Percentiles rank a stretch among this genome's conserved stretches.
These are phyloP conservation scores for Chaenocephalus aceratus DNA, from an alignment of 2,113 vertebrate genomes.

Conservation along the genomic window DNA sequence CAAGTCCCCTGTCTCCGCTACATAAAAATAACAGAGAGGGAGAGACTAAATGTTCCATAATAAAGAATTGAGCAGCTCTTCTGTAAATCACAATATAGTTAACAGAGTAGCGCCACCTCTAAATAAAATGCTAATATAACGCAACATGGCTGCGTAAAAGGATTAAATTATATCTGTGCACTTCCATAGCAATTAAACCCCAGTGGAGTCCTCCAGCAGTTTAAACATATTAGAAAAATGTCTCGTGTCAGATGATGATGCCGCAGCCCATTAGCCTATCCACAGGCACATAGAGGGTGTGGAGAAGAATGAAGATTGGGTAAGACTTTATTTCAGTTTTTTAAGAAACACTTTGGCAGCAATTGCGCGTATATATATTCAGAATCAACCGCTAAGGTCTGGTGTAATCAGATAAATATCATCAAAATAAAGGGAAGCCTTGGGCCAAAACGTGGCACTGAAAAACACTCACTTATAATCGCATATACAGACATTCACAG, in stretches of 20 bases:
- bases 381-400: neutral
- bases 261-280: slow-evolving; percentile 73
- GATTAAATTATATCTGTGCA: slow-evolving; percentile 75
- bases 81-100: slow-evolving; percentile 55
- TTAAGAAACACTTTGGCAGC: slow-evolving; percentile 13
- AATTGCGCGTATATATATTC: neutral
- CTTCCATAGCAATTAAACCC: slow-evolving; percentile 78
- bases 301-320: slow-evolving; percentile 42
- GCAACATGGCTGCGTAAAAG: slow-evolving; percentile 44
- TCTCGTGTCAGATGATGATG: slow-evolving; percentile 67
- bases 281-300: slow-evolving; percentile 54
- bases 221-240: slow-evolving; percentile 78
- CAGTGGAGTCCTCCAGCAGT: slow-evolving; percentile 74
- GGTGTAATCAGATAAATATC: neutral
- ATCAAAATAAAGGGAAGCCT: neutral
- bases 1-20: slow-evolving; percentile 31
- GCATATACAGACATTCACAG: slow-evolving; percentile 16
- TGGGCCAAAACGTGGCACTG: neutral
- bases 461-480: neutral
- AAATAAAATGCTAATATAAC: slow-evolving; percentile 70
- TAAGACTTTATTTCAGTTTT: slow-evolving; percentile 46
- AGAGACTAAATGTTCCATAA: neutral
- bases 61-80: slow-evolving; percentile 33
- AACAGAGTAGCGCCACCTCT: slow-evolving; percentile 37
- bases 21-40: slow-evolving; percentile 15